A percentile compares a stretch with the other conserved stretches of the same genome.
These are phyloP conservation scores for Achroia grisella DNA, from an alignment of 1,140 invertebrate genomes.

Conservation along the genomic window DNA sequence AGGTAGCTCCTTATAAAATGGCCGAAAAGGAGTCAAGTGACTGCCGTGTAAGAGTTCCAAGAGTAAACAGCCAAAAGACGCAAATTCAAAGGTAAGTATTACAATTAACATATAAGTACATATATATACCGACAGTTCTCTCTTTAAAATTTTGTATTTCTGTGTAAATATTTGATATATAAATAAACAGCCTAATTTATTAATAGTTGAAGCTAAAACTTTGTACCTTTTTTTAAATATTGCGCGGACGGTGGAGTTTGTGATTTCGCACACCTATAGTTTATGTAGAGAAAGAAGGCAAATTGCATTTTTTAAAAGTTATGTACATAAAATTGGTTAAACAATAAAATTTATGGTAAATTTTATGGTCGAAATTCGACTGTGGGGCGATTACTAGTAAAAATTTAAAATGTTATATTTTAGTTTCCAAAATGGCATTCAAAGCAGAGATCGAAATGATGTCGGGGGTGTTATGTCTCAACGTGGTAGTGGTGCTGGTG, in stretches of 20 bases:
- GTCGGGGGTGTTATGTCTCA: slow-evolving; percentile 12
- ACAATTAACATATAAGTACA: slow-evolving; percentile 1
- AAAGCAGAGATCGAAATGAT: slow-evolving; percentile 19
- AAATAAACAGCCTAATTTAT: too few relatives aligned
- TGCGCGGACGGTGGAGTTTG: too few relatives aligned
- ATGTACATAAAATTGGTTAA: too few relatives aligned
- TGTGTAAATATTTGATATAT: too few relatives aligned
- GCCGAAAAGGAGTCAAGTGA: slow-evolving; percentile 30
- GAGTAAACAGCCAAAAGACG: slow-evolving; percentile 16
- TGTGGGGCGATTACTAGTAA: neutral
- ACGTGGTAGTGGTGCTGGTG: slow-evolving; percentile 33
- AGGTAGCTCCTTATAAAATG: slow-evolving; percentile 37
- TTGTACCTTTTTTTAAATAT: too few relatives aligned
- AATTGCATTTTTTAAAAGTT: too few relatives aligned
- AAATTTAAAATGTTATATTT: too few relatives aligned
- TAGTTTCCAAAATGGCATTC: slow-evolving; percentile 1
- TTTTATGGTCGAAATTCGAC: too few relatives aligned
- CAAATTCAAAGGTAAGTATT: slow-evolving; percentile 20
- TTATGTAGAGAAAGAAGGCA: too few relatives aligned
- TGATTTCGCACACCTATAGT: too few relatives aligned
- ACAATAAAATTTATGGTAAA: too few relatives aligned
- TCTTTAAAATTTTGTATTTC: neutral
- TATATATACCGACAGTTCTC: neutral
- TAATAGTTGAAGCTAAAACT: too few relatives aligned
- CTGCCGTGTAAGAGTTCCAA: slow-evolving; percentile 31